These are phyloP conservation scores for Gulo gulo DNA, from an alignment of 2,113 vertebrate species.

Conservation along the genomic window DNA sequence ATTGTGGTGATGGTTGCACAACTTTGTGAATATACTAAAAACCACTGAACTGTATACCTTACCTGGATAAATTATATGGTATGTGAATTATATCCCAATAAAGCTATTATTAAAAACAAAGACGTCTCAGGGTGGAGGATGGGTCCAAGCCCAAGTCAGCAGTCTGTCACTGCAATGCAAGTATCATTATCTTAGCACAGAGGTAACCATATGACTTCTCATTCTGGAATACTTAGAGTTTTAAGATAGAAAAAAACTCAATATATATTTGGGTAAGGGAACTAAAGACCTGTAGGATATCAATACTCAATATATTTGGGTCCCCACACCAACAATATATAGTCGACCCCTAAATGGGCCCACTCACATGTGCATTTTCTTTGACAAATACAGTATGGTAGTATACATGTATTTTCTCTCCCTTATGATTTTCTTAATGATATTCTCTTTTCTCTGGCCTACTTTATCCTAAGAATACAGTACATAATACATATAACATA, in stretches of 20 bases:
- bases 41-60: neutral
- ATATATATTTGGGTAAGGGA: neutral
- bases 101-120: neutral
- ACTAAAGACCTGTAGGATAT: neutral
- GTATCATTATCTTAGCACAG: neutral
- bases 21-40: neutral
- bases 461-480: neutral
- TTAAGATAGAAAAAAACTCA: neutral
- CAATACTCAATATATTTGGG: neutral
- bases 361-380: neutral
- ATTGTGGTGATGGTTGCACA: neutral
- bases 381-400: neutral
- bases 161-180: neutral
- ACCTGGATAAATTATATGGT: neutral
- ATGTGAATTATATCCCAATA: neutral
- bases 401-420: neutral
- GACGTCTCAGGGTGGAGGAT: neutral
- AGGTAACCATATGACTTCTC: neutral
- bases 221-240: neutral
- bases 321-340: neutral
- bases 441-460: neutral
- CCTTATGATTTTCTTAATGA: neutral
- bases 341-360: neutral
- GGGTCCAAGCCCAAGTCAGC: neutral
- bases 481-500: neutral